Conservation (phyloP, 1,140 invertebrate genomes). For the Cecropterus lyciades region DNA sequence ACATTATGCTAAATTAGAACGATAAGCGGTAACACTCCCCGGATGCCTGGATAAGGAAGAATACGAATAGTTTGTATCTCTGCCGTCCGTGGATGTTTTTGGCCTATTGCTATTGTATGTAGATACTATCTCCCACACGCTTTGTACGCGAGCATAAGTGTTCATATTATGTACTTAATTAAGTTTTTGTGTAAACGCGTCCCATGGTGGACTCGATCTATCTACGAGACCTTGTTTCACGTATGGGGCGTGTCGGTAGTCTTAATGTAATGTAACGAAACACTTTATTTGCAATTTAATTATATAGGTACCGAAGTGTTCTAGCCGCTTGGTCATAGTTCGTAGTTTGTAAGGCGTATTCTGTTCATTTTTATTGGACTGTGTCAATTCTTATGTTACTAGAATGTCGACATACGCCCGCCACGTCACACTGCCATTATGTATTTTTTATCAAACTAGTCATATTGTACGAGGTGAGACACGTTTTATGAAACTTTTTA, state of each 20-base stretch:
- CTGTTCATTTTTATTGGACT: conserved; percentile 77
- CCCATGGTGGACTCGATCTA: conserved; percentile 75
- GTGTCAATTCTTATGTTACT: conserved; percentile 85
- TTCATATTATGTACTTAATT: conserved; percentile 32
- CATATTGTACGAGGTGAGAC: conserved; percentile 48
- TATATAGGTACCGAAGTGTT: conserved; percentile 26
- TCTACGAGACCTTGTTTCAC: conserved; percentile 74
- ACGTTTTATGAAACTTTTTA: conserved; percentile 76
- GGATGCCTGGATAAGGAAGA: conserved; percentile 27
- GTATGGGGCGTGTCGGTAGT: conserved; percentile 54
- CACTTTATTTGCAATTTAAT: conserved; percentile 53
- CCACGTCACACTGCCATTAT: conserved; percentile 75
- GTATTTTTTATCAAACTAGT: conserved; percentile 51
- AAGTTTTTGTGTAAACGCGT: conserved; percentile 47
- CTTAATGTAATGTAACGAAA: conserved; percentile 52
- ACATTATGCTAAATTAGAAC: conserved; percentile 13
- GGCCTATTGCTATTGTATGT: conserved; percentile 43
- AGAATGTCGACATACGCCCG: conserved; percentile 84
- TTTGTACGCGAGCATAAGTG: conserved; percentile 39
- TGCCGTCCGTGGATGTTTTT: conserved; percentile 13
- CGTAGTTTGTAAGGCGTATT: conserved; percentile 64
- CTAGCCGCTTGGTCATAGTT: conserved; percentile 59
- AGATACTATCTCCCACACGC: conserved; percentile 59
- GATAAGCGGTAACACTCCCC: conserved; percentile 13
- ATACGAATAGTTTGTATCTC: conserved; percentile 13